Base-by-base conservation (phyloP, 1,140 invertebrate species). In the Habropoda laboriosa region DNA sequence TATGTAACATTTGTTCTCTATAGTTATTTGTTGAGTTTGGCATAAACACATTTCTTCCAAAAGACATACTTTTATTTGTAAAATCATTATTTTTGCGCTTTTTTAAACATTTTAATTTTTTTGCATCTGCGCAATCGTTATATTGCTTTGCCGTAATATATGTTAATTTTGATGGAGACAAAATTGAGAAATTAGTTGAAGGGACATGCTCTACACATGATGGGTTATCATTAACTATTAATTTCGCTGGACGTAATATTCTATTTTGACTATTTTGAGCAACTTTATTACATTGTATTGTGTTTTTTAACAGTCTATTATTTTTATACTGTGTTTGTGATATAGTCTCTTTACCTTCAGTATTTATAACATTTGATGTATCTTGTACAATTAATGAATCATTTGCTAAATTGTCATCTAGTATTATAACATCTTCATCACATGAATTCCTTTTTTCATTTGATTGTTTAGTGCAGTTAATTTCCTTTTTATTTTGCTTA, bases 151-250 rank as follows among this genome's bases (percentile, higher is more conserved):
- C 40, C 53, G 45, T 30, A 2, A 51, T 38, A 35, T n/a, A 58
- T 68, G 10, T n/a, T 18, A 68, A 68, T 30, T 76, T 68, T 61
- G 79, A 16, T 7, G 79, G 53, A 21, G 47, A 16, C n/a, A 76
- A 51, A 45, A 80, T 40, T 30, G 73, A 27, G 27, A 2, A 27
- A 2, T 30, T 63, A 21, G 0, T 3, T 24, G 60, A 42, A 12
- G 21, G 12, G 24, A 24, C 6, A n/a, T n/a, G n/a, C n/a, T n/a
- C n/a, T n/a, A n/a, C n/a, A n/a, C n/a, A n/a, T n/a, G n/a, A n/a
- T n/a, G n/a, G n/a, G n/a, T n/a, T n/a, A n/a, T n/a, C n/a, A n/a
- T n/a, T n/a, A n/a, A n/a, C n/a, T n/a, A n/a, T n/a, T n/a, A n/a
- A n/a, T n/a, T n/a, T n/a, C n/a, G n/a, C n/a, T n/a, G n/a, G n/a